Evolutionary conservation across 1,140 invertebrate species (phyloP), one percentile per base, ranked within the genome.

Genomic region (Acromyrmex charruanus): DNA sequence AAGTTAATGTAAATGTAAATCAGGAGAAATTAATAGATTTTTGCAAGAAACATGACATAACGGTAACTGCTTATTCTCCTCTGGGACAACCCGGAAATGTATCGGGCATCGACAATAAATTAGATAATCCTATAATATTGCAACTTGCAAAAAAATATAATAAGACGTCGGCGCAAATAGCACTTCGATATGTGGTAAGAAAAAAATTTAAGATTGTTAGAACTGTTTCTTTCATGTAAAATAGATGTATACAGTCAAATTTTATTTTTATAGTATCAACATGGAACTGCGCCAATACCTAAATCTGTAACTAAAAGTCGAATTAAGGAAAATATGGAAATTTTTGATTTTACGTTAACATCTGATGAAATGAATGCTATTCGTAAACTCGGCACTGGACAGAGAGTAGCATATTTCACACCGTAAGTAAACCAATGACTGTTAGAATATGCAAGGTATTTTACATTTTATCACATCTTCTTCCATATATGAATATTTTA

Each of bases 1-100:
- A 96, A 97, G 97, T 93, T 97, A 99, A 95, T 97, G 97, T 93
- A 97, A 99, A 98, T 92, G 95, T 99, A 49, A 97, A 97, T 88
- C 98, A 99, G 93, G 95, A 96, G 5, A 96, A 97, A 86, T 94
- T 99, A 35, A 95, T 97, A n/a, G 96, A 97, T 12, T 98, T 97
- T 92, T 98, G 98, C 92, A 92, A 95, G 14, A 96, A 97, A 66
- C 95, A 96, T 9, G 72, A 94, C 35, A 97, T 99, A 53, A 94
- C 95, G 0, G 93, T 99, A 2, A 98, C 97, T 6, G 98, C 97
- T 14, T 99, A 98, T 94, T 97, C 97, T 88, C 98, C 98, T 0
- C 94, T 99, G 7, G 98, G 98, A 4, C 96, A 89, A 72, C 93
- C 93, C 3, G 93, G 92, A 74, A 93, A 88, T 68, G 69, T 16